Conservation (phyloP, 2,888 invertebrate genomes). For the Pristionchus entomophagus region DNA sequence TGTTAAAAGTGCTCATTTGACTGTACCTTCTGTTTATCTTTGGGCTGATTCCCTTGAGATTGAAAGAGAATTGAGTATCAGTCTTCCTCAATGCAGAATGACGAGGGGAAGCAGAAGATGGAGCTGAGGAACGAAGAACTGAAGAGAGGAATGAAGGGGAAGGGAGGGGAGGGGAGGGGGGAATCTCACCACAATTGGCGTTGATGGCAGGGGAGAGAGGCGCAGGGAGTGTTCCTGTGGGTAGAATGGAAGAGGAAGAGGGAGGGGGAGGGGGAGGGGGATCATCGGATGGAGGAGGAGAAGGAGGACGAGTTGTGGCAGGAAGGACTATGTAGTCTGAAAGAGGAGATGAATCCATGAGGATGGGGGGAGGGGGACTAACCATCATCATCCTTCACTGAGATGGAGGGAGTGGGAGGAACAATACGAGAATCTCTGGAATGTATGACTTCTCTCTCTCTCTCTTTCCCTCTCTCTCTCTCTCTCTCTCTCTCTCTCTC, state of each 20-base stretch:
- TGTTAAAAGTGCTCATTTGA: background rate
- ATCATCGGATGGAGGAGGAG: background rate
- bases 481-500: no score
- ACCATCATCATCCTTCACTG: conserved; percentile 8
- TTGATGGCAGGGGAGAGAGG: conserved; percentile 30
- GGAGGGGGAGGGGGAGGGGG: background rate
- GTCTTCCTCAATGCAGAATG: conserved; percentile 63
- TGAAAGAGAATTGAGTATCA: conserved; percentile 61
- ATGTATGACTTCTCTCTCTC: no score
- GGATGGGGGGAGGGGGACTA: background rate
- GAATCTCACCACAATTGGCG: background rate
- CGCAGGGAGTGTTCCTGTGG: no score
- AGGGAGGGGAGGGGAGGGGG: background rate
- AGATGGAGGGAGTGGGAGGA: background rate
- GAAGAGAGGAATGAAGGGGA: background rate
- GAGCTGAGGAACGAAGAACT: conserved; percentile 12
- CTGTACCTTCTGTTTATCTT: conserved; percentile 9
- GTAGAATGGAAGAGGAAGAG: background rate
- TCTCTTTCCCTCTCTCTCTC: no score
- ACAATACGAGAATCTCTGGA: background rate
- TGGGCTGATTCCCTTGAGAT: background rate
- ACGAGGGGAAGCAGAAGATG: conserved; percentile 52
- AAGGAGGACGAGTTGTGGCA: conserved; percentile 24
- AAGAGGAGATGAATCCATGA: background rate
- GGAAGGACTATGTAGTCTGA: conserved; percentile 25